These are phyloP conservation scores for Smittia sp. DNA, from an alignment of 2,888 invertebrate species.

Conservation along the genomic window DNA sequence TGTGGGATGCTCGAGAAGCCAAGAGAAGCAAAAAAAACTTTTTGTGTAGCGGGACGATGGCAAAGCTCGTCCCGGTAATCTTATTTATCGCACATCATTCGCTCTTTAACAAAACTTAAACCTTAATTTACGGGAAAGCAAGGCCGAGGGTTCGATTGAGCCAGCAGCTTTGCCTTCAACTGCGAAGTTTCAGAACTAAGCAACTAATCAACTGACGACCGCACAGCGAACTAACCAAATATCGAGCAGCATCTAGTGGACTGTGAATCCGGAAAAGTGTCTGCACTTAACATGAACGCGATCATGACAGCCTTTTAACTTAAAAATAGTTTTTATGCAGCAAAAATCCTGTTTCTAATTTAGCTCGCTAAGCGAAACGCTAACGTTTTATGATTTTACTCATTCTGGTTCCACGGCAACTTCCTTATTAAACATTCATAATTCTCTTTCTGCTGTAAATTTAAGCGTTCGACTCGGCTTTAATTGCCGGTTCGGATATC, in stretches of 20 bases:
- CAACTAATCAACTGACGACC: not conserved
- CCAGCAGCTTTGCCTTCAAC: too few relatives aligned
- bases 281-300: not conserved
- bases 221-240: not conserved
- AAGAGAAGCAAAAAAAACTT: not conserved
- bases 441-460: not conserved
- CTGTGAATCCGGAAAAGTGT: not conserved
- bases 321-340: constrained; percentile 1
- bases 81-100: too few relatives aligned
- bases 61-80: too few relatives aligned
- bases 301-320: not conserved
- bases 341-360: not conserved
- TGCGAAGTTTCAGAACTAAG: too few relatives aligned
- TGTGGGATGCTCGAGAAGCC: not conserved
- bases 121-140: too few relatives aligned
- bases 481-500: not conserved
- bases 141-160: too few relatives aligned
- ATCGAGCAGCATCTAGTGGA: too few relatives aligned
- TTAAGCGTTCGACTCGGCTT: not conserved
- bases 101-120: too few relatives aligned
- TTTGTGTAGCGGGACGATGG: too few relatives aligned
- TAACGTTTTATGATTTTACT: too few relatives aligned
- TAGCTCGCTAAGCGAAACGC: not conserved
- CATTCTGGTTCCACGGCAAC: constrained; percentile 8
- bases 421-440: constrained; percentile 2